phyloP scores from a whole-genome alignment of 2,888 invertebrate genomes.

The Chironomus tentans region DNA sequence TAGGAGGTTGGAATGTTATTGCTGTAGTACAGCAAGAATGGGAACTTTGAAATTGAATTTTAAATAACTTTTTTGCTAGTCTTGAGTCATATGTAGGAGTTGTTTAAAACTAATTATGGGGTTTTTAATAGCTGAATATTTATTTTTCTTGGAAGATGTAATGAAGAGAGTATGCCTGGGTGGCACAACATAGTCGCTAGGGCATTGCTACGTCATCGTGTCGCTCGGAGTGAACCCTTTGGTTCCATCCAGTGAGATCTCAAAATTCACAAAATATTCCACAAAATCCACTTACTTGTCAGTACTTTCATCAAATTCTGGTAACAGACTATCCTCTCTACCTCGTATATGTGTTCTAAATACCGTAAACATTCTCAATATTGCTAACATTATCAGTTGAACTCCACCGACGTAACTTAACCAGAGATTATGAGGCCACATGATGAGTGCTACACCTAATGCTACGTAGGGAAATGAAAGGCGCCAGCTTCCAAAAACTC shows the following conservation, averaged over 20 bases:
- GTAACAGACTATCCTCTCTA: slow-evolving; percentile 39
- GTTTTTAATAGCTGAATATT: neutral
- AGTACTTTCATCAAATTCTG: slow-evolving; percentile 37
- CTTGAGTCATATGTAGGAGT: neutral
- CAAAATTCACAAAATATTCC: too few species aligned
- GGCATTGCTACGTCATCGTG: too few species aligned
- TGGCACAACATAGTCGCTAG: too few species aligned
- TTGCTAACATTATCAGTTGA: slow-evolving; percentile 42
- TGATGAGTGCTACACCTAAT: slow-evolving; percentile 36
- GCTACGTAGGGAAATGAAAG: slow-evolving; percentile 37
- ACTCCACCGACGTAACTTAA: slow-evolving; percentile 45
- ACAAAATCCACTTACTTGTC: slow-evolving; percentile 35
- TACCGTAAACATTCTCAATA: slow-evolving; percentile 40
- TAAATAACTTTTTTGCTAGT: too few species aligned
- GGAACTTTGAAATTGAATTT: too few species aligned
- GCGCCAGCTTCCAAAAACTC: slow-evolving; percentile 36
- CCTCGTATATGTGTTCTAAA: slow-evolving; percentile 34
- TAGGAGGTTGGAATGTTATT: too few species aligned
- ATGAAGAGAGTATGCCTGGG: too few species aligned
- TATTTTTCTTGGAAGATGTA: neutral
- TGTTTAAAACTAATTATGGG: neutral
- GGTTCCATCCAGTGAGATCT: too few species aligned
- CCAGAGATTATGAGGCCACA: slow-evolving; percentile 45
- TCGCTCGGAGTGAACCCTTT: too few species aligned
- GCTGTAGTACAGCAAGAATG: too few species aligned